Conservation (phyloP, 2,113 vertebrate species). For the Planiliza haematocheilus region DNA sequence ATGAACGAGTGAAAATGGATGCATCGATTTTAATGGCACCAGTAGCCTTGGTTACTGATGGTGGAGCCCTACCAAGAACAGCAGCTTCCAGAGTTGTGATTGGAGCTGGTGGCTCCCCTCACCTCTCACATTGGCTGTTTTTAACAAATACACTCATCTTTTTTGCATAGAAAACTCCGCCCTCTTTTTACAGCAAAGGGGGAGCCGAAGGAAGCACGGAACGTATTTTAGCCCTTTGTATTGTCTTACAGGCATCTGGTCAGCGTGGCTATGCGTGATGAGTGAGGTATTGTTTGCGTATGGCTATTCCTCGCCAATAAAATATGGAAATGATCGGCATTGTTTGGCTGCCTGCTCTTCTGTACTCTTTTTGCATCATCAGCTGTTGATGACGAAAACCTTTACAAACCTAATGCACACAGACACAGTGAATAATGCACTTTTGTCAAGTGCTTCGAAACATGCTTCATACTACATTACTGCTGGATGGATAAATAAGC, state of each 20-base stretch:
- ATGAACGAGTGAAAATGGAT: slow-evolving; percentile 46
- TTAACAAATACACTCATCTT: slow-evolving; percentile 62
- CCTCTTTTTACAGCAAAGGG: slow-evolving; percentile 20
- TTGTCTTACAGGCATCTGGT: slow-evolving; percentile 45
- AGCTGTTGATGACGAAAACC: too few species aligned
- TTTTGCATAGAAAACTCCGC: slow-evolving; percentile 69
- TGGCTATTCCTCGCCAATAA: too few species aligned
- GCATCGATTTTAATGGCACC: slow-evolving; percentile 32
- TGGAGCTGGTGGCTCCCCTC: slow-evolving; percentile 55
- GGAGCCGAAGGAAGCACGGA: fast-evolving
- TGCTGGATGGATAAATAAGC: too few species aligned
- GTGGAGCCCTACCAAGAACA: slow-evolving; percentile 52
- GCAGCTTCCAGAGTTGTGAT: slow-evolving; percentile 62
- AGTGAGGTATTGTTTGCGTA: too few species aligned
- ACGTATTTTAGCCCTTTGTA: not conserved
- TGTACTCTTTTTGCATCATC: too few species aligned
- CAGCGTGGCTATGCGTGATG: too few species aligned
- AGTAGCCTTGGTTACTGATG: slow-evolving; percentile 73
- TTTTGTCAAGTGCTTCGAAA: too few species aligned
- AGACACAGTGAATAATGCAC: too few species aligned
- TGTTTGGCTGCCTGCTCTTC: too few species aligned
- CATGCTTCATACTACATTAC: too few species aligned
- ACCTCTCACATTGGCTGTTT: slow-evolving; percentile 69
- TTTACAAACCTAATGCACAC: too few species aligned
- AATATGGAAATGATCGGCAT: too few species aligned